Conservation (phyloP, 2,888 invertebrate species). For the Protophormia terraenovae region DNA sequence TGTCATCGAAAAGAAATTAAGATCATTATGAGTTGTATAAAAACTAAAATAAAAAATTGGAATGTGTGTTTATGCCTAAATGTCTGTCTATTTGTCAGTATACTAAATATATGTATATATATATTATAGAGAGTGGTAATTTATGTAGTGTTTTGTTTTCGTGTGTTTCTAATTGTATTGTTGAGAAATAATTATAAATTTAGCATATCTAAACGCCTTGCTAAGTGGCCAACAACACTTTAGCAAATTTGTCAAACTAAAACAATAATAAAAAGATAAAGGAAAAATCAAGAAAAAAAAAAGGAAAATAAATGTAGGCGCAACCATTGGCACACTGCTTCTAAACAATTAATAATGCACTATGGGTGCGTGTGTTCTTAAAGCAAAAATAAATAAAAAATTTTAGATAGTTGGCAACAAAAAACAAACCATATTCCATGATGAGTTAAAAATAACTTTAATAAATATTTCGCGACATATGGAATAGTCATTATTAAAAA, state of each 20-base stretch:
- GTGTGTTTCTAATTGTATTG: slow-evolving; percentile 5
- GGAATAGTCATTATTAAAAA: too few relatives aligned
- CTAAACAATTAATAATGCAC: neutral
- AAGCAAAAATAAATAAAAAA: too few relatives aligned
- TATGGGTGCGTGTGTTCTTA: too few relatives aligned
- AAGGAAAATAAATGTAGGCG: slow-evolving; percentile 17
- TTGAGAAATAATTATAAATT: slow-evolving; percentile 53
- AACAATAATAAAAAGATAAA: neutral
- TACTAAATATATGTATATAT: neutral
- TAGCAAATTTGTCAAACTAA: slow-evolving; percentile 70
- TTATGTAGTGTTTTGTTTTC: neutral
- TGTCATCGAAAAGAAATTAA: neutral
- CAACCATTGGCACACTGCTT: neutral
- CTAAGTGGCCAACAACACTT: slow-evolving; percentile 62
- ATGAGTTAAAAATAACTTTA: too few relatives aligned
- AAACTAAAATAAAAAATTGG: neutral
- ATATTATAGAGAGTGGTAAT: neutral
- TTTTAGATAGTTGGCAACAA: neutral
- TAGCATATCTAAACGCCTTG: slow-evolving; percentile 31
- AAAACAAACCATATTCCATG: too few relatives aligned
- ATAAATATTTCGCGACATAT: too few relatives aligned
- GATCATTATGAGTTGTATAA: neutral
- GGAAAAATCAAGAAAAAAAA: neutral
- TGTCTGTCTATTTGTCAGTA: neutral
- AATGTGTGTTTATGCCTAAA: neutral